These are phyloP conservation scores for Bucco capensis DNA, from an alignment of 2,113 vertebrate genomes.

Conservation along the genomic window DNA sequence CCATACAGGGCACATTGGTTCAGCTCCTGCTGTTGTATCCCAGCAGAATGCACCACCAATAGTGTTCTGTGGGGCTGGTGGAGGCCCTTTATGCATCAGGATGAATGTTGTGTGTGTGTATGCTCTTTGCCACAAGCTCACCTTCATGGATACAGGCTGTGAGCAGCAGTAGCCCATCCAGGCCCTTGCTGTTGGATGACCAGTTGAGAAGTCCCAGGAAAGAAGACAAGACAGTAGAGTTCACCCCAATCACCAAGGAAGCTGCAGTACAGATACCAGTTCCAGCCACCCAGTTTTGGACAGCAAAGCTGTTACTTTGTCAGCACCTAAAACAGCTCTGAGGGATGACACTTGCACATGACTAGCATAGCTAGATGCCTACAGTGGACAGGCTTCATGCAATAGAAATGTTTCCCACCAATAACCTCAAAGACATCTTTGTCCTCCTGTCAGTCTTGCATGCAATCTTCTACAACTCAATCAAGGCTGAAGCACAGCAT, in stretches of 20 bases:
- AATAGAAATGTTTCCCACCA: neutral
- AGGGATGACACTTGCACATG: neutral
- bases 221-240: neutral
- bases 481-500: neutral
- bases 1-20: neutral
- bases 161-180: neutral
- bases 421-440: neutral
- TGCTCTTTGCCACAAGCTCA: neutral
- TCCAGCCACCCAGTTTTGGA: neutral
- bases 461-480: neutral
- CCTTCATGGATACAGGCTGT: neutral
- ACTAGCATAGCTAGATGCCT: neutral
- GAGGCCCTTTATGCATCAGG: neutral
- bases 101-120: too few relatives aligned
- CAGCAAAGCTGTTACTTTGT: neutral
- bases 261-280: neutral
- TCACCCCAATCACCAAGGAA: rapidly evolving
- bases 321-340: neutral
- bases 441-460: neutral
- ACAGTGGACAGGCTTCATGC: neutral
- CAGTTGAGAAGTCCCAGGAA: neutral
- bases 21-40: neutral
- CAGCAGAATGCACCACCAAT: neutral
- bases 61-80: neutral
- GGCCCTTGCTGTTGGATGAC: neutral